Evolutionary conservation across 2,113 vertebrate species (phyloP), one percentile per base, ranked within the genome.

Genomic region (Peromyscus polionotus): DNA sequence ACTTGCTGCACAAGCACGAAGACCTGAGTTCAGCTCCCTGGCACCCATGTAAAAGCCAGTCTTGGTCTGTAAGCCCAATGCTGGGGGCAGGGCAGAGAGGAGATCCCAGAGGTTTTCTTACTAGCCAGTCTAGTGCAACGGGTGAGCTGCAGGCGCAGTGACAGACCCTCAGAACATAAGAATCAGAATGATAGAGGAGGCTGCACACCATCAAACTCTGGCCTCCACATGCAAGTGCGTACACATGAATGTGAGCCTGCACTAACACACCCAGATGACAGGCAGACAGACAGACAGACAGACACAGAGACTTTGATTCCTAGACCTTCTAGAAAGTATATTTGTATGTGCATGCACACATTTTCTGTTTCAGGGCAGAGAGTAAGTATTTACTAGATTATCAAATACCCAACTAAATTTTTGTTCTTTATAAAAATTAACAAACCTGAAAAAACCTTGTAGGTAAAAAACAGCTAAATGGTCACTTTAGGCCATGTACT

Each of bases 311-410:
- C 24, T 65, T 31, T 85, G 26, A 45, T 31, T 85, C 26, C 14
- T 85, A 39, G 26, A 63, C n/a, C 42, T 24, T 14, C 54, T 94
- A n/a, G 93, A 73, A 89, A 65, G 2, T 54, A 0, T 84, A 8
- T 17, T 11, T 61, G 36, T 48, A 33, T 91, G 4, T 36, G 7
- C 2, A n/a, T 68, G 22, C 20, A 79, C 8, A 42, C 13, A 12
- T 84, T 7, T 26, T 10, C 72, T 31, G 67, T 91, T 84, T 13
- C 57, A 85, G 26, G 20, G 24, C 20, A 84, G 45, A 63, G 33
- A 54, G 94, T 12, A 92, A 76, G 59, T 61, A 26, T 84, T 72
- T 79, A 45, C 28, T 80, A 68, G 59, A n/a, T 76, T 96, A 33
- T 92, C 59, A 45, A 84, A 79, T n/a, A 68, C 33, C 36, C n/a